phyloP scores from a whole-genome alignment of 2,797 vertebrate genomes.

The Trichosurus vulpecula region DNA sequence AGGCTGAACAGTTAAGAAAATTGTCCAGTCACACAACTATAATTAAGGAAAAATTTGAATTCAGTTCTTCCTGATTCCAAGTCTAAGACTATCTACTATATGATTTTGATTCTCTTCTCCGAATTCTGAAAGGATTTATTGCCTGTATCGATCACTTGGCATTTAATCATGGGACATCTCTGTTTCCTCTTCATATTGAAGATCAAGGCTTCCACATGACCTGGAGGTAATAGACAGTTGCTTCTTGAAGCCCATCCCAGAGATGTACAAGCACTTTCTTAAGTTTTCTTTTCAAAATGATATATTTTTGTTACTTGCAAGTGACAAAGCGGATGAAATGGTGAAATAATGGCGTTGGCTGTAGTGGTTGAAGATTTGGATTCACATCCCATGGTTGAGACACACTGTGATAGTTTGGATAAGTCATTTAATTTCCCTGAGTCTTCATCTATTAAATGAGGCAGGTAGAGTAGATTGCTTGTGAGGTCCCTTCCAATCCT shows the following conservation, averaged over 20 bases:
- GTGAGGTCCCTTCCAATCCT: neutral
- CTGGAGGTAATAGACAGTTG: neutral
- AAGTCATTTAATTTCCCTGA: neutral
- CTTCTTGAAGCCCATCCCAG: neutral
- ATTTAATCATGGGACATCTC: neutral
- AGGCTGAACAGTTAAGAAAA: neutral
- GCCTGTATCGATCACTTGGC: neutral
- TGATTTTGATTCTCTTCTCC: neutral
- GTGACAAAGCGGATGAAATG: neutral
- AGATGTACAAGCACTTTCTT: neutral
- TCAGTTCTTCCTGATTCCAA: neutral
- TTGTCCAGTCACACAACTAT: neutral
- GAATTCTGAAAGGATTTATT: neutral
- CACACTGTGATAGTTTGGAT: neutral
- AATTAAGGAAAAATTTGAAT: neutral
- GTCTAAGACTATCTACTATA: neutral
- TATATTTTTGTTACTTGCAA: neutral
- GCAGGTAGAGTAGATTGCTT: neutral
- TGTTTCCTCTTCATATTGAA: neutral
- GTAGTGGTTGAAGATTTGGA: neutral
- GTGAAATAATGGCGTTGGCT: neutral
- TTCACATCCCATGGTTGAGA: neutral
- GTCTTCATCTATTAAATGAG: neutral
- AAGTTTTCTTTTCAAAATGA: neutral
- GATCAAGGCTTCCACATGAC: neutral